Evolutionary conservation across 2,113 vertebrate species (phyloP).

Genomic region (Trematocara macrostoma): DNA sequence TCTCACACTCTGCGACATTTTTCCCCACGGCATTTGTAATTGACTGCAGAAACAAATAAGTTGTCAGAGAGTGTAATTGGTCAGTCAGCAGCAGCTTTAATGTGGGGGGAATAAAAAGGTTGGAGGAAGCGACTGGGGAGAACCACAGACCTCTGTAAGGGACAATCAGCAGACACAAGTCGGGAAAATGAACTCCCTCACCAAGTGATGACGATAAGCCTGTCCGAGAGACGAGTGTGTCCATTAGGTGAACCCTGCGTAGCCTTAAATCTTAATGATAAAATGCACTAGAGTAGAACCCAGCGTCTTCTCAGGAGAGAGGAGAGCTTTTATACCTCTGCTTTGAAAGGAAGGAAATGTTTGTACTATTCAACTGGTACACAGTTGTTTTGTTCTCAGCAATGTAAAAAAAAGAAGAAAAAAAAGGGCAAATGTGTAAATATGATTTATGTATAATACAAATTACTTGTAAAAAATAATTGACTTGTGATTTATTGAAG

Average conservation of each 20-base stretch:
- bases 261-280: slow-evolving; percentile 68
- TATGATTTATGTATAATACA: slow-evolving; percentile 91
- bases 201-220: slow-evolving; percentile 36
- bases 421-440: slow-evolving; percentile 77
- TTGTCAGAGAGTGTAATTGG: slow-evolving; percentile 55
- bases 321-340: slow-evolving; percentile 72
- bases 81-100: slow-evolving; percentile 49
- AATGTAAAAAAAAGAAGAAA: slow-evolving; percentile 1
- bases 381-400: slow-evolving; percentile 61
- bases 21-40: slow-evolving; percentile 37
- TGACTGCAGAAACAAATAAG: slow-evolving; percentile 51
- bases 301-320: slow-evolving; percentile 67
- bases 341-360: slow-evolving; percentile 51
- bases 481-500: slow-evolving; percentile 62
- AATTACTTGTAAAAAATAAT: slow-evolving; percentile 79
- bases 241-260: slow-evolving; percentile 47
- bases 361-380: slow-evolving; percentile 51
- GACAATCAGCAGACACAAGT: slow-evolving; percentile 52
- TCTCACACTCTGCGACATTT: slow-evolving; percentile 32
- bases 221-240: slow-evolving; percentile 30
- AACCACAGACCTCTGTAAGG: slow-evolving; percentile 23
- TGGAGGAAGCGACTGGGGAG: not conserved
- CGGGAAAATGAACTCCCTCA: slow-evolving; percentile 24
- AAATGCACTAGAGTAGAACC: slow-evolving; percentile 77
- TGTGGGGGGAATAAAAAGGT: not conserved